Percentiles rank a stretch among this genome's conserved stretches.
Evolutionary conservation across 2,113 vertebrate genomes (phyloP).

Genomic region (Cephalopholis sonnerati): DNA sequence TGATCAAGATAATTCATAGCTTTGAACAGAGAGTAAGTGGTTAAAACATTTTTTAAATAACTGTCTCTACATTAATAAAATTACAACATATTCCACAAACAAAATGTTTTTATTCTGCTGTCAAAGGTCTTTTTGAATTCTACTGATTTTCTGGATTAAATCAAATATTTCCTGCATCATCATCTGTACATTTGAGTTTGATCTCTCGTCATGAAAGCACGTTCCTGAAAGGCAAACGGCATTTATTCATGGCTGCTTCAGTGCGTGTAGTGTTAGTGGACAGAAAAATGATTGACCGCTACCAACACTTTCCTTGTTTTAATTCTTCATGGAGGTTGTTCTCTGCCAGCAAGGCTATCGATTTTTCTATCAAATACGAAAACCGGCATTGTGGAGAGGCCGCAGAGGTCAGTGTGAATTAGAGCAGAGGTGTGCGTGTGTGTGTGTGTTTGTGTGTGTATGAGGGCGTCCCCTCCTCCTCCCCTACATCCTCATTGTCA

Average conservation of each 20-base stretch:
- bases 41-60: neutral
- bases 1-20: neutral
- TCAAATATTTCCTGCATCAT: conserved; percentile 1
- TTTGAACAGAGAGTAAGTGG: neutral
- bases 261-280: conserved; percentile 38
- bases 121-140: neutral
- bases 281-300: conserved; percentile 71
- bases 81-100: neutral
- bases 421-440: conserved; percentile 69
- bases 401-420: conserved; percentile 81
- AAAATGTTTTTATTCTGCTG: neutral
- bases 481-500: conserved; percentile 76
- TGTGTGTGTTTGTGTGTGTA: conserved; percentile 17
- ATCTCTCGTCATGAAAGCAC: neutral
- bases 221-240: neutral
- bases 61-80: neutral
- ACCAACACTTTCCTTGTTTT: conserved; percentile 77
- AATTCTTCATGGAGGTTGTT: conserved; percentile 79
- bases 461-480: conserved; percentile 50
- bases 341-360: conserved; percentile 76
- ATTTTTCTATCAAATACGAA: conserved; percentile 84
- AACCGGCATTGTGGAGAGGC: conserved; percentile 77
- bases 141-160: neutral
- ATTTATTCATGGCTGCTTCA: conserved; percentile 16
- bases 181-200: neutral